phyloP scores from a whole-genome alignment of 2,113 vertebrate genomes.

The Diphyllodes magnificus region DNA sequence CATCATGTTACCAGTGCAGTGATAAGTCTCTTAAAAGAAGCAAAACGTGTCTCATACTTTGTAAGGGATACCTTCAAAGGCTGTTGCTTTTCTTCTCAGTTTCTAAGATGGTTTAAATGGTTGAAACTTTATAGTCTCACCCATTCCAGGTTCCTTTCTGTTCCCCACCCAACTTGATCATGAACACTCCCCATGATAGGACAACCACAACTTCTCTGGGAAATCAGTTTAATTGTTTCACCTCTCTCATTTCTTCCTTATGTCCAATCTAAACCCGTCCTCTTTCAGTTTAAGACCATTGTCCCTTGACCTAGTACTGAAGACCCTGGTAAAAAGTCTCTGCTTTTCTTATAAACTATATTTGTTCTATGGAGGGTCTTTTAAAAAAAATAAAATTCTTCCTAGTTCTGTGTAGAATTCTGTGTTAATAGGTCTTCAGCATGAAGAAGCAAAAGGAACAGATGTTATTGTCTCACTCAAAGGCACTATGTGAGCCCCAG shows the following conservation, averaged over 20 bases:
- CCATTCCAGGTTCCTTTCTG: not conserved
- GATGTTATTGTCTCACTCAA: not conserved
- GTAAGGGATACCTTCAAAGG: not conserved
- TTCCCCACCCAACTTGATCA: not conserved
- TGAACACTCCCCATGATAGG: fast-evolving
- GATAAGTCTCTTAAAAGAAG: not conserved
- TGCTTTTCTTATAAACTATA: fast-evolving
- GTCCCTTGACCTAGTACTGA: too few relatives aligned
- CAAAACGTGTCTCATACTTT: not conserved
- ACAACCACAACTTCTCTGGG: not conserved
- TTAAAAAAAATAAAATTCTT: not conserved
- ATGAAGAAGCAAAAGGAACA: not conserved
- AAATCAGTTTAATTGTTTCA: not conserved
- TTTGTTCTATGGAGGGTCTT: not conserved
- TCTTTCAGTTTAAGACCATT: not conserved
- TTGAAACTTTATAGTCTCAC: not conserved
- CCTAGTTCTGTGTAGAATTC: not conserved
- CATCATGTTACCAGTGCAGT: fast-evolving
- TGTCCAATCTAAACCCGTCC: fast-evolving
- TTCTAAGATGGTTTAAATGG: not conserved
- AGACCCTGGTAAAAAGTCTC: not conserved
- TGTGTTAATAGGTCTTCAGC: not conserved
- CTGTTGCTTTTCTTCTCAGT: not conserved
- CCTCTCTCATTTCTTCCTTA: not conserved
- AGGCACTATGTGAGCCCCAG: not conserved